Evolutionary conservation across 2,113 vertebrate species (phyloP), one percentile per base, ranked within the genome.

Genomic region (Hoplias malabaricus): DNA sequence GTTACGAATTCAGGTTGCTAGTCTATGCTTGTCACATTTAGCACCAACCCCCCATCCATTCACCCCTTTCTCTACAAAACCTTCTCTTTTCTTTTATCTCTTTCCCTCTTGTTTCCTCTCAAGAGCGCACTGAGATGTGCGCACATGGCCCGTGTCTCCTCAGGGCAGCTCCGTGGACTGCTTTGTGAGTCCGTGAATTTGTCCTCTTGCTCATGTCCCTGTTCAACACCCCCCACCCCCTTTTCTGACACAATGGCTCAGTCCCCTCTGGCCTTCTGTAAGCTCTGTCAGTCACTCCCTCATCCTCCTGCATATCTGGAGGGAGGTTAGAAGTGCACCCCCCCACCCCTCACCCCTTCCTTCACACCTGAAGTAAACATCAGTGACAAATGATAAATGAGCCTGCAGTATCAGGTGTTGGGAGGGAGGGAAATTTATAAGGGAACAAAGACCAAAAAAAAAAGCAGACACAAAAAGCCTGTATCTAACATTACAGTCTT

Each of bases 321-420:
- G 38, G 36, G 62, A 19, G 14, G 50, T 19, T 73, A 54, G 2
- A 4, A 21, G 27, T n/a, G 11, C n/a, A 74, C 27, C 27, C 25
- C 66, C 71, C 69, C 76, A 80, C 63, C 73, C 53, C 21, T 75
- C 74, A 84, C 80, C 82, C 57, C 79, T n/a, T n/a, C 84, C 68
- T 56, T 50, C 78, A 79, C 85, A 83, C 84, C 85, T 90, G 86
- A 92, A 79, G 59, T 88, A 89, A 91, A 90, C 89, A 91, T 5
- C 25, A 72, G 69, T 88, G 86, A 90, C 88, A 89, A 89, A 92
- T 89, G 87, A 91, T 87, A 88, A 91, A 92, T 89, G 86, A 79
- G 50, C 78, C 77, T 46, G n/a, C 36, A 80, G 79, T 87, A 85
- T 85, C 88, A 86, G 80, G 86, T 91, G 86, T 91, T 63, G 36